Percentiles rank a stretch among this genome's conserved stretches.
These are phyloP conservation scores for Coreius guichenoti DNA, from an alignment of 2,797 vertebrate genomes.

Conservation along the genomic window DNA sequence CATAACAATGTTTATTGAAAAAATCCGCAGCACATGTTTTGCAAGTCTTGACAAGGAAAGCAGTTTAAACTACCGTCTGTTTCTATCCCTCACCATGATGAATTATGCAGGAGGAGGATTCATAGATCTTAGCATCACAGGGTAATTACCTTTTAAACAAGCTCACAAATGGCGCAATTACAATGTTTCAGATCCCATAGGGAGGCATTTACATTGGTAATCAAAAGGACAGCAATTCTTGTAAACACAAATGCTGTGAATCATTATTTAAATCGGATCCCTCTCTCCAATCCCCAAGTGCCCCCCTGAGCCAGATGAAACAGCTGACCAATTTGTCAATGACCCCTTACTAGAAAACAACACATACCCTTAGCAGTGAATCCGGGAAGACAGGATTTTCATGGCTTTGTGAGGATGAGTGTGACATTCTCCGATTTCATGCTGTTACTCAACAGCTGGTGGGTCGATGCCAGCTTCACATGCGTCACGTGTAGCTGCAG, in stretches of 20 bases:
- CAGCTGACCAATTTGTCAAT: conserved; percentile 33
- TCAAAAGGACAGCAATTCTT: conserved; percentile 16
- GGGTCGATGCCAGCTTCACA: conserved; percentile 42
- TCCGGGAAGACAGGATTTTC: conserved; percentile 44
- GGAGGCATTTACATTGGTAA: conserved; percentile 24
- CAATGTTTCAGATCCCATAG: conserved; percentile 7
- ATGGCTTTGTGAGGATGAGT: conserved; percentile 32
- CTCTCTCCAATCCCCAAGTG: neutral
- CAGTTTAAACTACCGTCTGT: conserved; percentile 26
- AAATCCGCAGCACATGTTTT: conserved; percentile 26
- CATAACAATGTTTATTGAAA: conserved; percentile 13
- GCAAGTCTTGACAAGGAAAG: conserved; percentile 43
- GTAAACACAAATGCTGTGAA: conserved; percentile 22
- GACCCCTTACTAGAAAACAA: conserved; percentile 36
- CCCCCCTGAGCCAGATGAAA: conserved; percentile 16
- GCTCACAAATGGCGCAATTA: conserved; percentile 38
- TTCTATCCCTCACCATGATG: neutral
- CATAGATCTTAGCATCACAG: conserved; percentile 17
- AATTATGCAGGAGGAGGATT: conserved; percentile 39
- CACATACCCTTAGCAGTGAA: neutral
- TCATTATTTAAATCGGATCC: conserved; percentile 26
- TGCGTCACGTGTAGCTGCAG: conserved; percentile 34
- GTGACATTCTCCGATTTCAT: conserved; percentile 56
- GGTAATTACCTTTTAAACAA: conserved; percentile 27
- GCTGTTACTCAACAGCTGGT: conserved; percentile 48